A percentile compares a stretch with the other conserved stretches of the same genome.
Evolutionary conservation across 2,888 invertebrate species (phyloP).

Genomic region (Margaritifera margaritifera): DNA sequence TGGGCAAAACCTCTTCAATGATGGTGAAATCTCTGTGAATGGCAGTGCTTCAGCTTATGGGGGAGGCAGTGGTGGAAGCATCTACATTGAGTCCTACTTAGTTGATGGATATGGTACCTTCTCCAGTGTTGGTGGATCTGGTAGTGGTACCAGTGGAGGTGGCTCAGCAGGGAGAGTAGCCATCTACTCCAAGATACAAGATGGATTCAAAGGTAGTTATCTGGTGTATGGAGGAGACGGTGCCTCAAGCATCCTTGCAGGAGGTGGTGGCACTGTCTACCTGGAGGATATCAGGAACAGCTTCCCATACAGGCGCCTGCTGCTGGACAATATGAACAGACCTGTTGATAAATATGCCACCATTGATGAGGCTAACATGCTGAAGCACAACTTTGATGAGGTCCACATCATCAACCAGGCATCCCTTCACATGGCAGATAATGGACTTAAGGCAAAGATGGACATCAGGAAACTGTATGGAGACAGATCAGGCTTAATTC

Average conservation of each 20-base stretch:
- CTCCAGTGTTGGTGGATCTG: constrained; percentile 46
- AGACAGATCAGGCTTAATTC: constrained; percentile 52
- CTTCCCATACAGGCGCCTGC: constrained; percentile 36
- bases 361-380: constrained; percentile 39
- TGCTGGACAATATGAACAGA: constrained; percentile 47
- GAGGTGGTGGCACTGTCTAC: constrained; percentile 56
- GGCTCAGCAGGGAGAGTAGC: constrained; percentile 57
- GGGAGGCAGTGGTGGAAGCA: constrained; percentile 62
- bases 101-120: constrained; percentile 56
- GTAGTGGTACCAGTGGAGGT: constrained; percentile 37
- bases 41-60: constrained; percentile 43
- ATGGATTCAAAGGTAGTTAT: constrained; percentile 47
- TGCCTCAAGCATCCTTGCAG: constrained; percentile 26
- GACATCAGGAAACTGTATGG: constrained; percentile 41
- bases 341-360: constrained; percentile 50
- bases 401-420: constrained; percentile 50
- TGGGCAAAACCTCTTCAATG: constrained; percentile 48
- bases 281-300: constrained; percentile 45
- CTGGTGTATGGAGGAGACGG: constrained; percentile 46
- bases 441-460: constrained; percentile 24
- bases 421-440: constrained; percentile 43
- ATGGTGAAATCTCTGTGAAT: constrained; percentile 54
- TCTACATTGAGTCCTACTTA: constrained; percentile 39
- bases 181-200: constrained; percentile 33
- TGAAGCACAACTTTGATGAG: constrained; percentile 48